Evolutionary conservation across 1,140 invertebrate genomes (phyloP), one percentile per base, ranked within the genome.

Genomic region (Nasonia longicornis): DNA sequence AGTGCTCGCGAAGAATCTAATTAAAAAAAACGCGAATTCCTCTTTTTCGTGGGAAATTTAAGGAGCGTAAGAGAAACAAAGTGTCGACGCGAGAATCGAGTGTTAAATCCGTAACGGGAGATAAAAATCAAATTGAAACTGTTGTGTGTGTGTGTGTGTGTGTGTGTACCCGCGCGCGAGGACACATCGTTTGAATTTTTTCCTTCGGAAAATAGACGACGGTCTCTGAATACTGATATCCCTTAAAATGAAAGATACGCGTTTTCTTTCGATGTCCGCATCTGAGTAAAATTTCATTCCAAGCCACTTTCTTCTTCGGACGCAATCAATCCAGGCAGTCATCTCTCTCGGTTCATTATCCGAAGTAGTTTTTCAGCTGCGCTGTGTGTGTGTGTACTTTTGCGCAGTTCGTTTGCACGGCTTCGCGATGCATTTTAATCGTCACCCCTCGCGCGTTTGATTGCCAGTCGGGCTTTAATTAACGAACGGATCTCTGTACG

Each of bases 351-450:
- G 48, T 52, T 52, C 48, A 52, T 52, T 52, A 52, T 52, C 48
- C 48, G 3, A 52, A 16, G 48, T 14, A 12, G 3, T 52, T 52
- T 52, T 52, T 66, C 64, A n/a, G 10, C n/a, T 14, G 48, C 48
- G 16, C 16, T 26, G 26, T 26, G 26, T 26, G 26, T 26, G 26
- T 26, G 16, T n/a, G 52, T n/a, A 58, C 16, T 58, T 58, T 71
- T 63, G 67, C n/a, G 42, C 14, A n/a, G 8, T 11, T 31, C 31
- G 7, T 42, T 58, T n/a, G 52, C 66, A 35, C 35, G 26, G 14
- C 70, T 42, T 35, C n/a, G 6, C 26, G 58, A 35, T 71, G 80
- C 66, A 71, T 81, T 81, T 76, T 81, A 81, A 81, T 81, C 63
- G 71, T 26, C 71, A 52, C 22, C 16, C 12, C 20, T 16, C 29